Evolutionary conservation across 2,113 vertebrate species (phyloP), one percentile per base, ranked within the genome.

Genomic region (Salminus brasiliensis): DNA sequence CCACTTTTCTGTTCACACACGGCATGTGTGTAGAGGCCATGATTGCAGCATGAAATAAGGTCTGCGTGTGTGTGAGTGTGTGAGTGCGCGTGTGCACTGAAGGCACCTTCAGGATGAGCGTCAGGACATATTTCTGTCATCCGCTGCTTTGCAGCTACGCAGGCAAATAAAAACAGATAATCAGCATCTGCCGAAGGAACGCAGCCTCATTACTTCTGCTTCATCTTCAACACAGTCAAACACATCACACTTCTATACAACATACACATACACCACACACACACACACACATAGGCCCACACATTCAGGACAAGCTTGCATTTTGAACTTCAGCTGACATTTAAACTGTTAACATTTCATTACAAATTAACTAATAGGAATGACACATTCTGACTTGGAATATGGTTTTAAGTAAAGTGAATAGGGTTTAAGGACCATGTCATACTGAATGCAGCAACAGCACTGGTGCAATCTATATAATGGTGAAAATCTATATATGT

Each of bases 1-100:
- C 88, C 85, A 82, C 21, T 84, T 81, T 84, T 81, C 84, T 59
- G 67, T 60, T 78, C 86, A 84, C 88, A 86, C 69, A 39, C 55
- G 13, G 62, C 66, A 52, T 79, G 65, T 70, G 70, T 74, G 57
- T 72, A 52, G 75, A 74, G 66, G 55, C 68, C 75, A 81, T 66
- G 79, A 84, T 81, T 79, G 66, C 66, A 34, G 72, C 72, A 55
- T 53, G 68, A 70, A 84, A 78, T 69, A 65, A 63, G 70, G 39
- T 63, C 43, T 69, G 43, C 49, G 52, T 76, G 45, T 57, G 57
- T 75, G 59, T 74, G 65, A 27, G 23, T 62, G 49, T 29, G 21
- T 60, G 41, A 53, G 73, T 34, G 36, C 65, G 72, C 55, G 57
- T 66, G 59, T 13, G 12, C 45, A 57, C 52, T 52, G 41, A 52